These are phyloP conservation scores for Deilephila elpenor DNA, from an alignment of 2,888 invertebrate genomes.

Conservation along the genomic window DNA sequence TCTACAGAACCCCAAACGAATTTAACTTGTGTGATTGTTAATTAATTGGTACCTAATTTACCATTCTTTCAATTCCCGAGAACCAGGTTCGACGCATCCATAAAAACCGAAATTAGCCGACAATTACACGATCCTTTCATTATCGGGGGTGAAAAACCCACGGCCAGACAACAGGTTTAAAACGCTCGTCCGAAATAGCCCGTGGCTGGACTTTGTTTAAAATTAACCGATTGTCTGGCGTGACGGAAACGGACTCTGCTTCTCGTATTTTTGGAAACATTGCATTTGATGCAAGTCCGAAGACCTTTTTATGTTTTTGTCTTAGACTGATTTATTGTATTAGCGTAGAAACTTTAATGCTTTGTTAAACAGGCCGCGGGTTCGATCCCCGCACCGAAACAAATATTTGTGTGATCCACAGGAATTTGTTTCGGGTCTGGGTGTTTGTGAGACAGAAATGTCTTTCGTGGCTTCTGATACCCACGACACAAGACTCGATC, in stretches of 20 bases:
- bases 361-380: not conserved
- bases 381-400: too few species aligned
- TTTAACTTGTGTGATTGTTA: too few species aligned
- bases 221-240: conserved; percentile 18
- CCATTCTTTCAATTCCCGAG: too few species aligned
- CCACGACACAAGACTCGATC: too few species aligned
- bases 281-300: too few species aligned
- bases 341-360: not conserved
- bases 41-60: too few species aligned
- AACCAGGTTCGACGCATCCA: not conserved
- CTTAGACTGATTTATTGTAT: not conserved
- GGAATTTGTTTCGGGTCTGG: too few species aligned
- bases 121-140: not conserved
- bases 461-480: too few species aligned
- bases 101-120: not conserved
- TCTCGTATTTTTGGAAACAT: not conserved
- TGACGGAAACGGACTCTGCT: conserved; percentile 21
- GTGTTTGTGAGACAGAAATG: too few species aligned
- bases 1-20: too few species aligned
- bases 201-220: not conserved
- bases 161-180: not conserved
- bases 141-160: not conserved
- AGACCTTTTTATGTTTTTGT: not conserved
- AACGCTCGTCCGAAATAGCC: not conserved
- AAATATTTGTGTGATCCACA: too few species aligned